Conservation (phyloP, 2,797 vertebrate genomes). For the Gallinago solitaria region DNA sequence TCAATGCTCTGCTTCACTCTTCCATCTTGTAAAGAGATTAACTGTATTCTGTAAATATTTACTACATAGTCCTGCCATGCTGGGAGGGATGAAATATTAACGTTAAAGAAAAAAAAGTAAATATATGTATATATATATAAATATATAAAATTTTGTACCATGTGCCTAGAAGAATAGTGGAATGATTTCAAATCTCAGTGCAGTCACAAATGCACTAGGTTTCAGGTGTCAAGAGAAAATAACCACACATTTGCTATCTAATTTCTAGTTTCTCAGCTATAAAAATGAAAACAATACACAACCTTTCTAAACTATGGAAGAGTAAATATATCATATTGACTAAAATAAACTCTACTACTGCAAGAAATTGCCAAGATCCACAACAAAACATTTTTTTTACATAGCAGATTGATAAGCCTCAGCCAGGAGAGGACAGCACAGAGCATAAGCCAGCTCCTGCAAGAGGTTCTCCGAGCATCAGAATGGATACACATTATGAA, state of each 20-base stretch:
- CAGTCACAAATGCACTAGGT: not conserved
- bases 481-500: accelerated
- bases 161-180: not conserved
- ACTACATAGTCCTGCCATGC: not conserved
- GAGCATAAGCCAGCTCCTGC: not conserved
- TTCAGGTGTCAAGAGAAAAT: not conserved
- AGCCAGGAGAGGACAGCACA: not conserved
- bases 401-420: not conserved
- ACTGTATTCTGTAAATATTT: not conserved
- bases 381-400: not conserved
- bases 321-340: not conserved
- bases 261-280: not conserved
- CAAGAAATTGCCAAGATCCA: not conserved
- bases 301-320: not conserved
- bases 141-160: not conserved
- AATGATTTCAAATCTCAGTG: not conserved
- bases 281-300: not conserved
- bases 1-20: not conserved
- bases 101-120: not conserved
- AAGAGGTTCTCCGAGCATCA: not conserved
- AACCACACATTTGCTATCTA: not conserved
- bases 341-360: not conserved
- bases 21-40: not conserved
- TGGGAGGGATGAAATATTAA: not conserved
- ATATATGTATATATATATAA: too few relatives aligned